Conservation (phyloP, 2,113 vertebrate species). For the Agapornis roseicollis region DNA sequence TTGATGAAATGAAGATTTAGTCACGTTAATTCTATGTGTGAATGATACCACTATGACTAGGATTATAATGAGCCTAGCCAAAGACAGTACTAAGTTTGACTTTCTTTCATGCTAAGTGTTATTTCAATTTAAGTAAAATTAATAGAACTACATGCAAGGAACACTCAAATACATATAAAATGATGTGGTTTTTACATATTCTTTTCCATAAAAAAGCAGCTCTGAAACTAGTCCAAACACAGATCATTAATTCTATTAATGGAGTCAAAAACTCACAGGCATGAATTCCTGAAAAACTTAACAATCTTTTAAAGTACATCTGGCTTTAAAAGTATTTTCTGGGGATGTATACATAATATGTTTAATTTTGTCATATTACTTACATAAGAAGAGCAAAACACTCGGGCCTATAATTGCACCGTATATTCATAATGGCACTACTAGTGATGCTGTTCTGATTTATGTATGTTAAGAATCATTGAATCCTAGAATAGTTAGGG, state of each 20-base stretch:
- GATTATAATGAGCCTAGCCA: neutral
- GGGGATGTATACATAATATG: neutral
- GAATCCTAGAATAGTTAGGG: no score
- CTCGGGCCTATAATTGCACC: fast-evolving
- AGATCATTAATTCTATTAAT: neutral
- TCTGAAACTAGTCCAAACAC: neutral
- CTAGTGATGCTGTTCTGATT: neutral
- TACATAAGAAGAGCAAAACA: neutral
- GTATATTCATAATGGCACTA: neutral
- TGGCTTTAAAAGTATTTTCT: no score
- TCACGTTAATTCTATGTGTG: neutral
- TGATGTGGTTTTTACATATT: neutral
- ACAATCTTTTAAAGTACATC: neutral
- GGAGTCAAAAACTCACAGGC: neutral
- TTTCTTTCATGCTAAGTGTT: neutral
- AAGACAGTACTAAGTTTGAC: neutral
- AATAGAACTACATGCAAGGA: neutral
- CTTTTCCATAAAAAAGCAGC: neutral
- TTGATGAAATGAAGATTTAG: conserved; percentile 26
- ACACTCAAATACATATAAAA: neutral
- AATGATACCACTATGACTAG: neutral
- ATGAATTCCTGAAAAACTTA: neutral
- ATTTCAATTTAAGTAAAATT: neutral
- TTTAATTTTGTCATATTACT: neutral
- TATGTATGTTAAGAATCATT: neutral